Conservation (phyloP, 1,140 invertebrate genomes). For the Anadara kagoshimensis region DNA sequence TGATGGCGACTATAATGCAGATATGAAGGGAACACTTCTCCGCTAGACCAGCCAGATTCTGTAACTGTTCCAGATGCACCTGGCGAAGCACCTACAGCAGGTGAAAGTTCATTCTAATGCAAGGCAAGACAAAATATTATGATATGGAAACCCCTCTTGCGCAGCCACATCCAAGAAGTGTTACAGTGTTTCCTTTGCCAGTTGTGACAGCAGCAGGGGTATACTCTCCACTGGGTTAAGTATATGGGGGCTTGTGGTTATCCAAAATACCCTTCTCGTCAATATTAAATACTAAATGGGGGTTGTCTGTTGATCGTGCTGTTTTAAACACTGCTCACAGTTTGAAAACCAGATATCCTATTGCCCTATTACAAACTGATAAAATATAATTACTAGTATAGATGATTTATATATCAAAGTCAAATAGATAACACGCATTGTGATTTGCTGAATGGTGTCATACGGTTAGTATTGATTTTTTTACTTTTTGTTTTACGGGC, state of each 20-base stretch:
- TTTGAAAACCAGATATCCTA: constrained; percentile 22
- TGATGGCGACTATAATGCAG: too few species aligned
- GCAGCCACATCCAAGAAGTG: constrained; percentile 51
- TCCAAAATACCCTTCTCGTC: constrained; percentile 26
- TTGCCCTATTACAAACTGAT: too few species aligned
- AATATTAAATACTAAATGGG: constrained; percentile 40
- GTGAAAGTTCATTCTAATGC: constrained; percentile 20
- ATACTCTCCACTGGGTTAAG: neutral
- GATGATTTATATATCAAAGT: too few species aligned
- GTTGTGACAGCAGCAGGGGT: constrained; percentile 20
- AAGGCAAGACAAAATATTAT: constrained; percentile 38
- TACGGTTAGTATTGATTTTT: too few species aligned
- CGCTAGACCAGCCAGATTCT: constrained; percentile 41
- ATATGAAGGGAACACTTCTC: constrained; percentile 7
- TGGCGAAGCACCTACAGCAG: constrained; percentile 20
- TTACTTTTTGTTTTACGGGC: too few species aligned
- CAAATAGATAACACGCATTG: too few species aligned
- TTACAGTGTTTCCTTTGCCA: constrained; percentile 22
- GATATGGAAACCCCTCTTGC: too few species aligned
- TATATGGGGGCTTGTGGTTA: constrained; percentile 33
- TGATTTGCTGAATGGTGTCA: too few species aligned
- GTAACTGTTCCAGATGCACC: too few species aligned
- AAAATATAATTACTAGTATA: too few species aligned
- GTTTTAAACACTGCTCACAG: constrained; percentile 10
- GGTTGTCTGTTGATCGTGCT: constrained; percentile 46